A percentile compares a stretch with the other conserved stretches of the same genome.
Evolutionary conservation across 1,140 invertebrate genomes (phyloP).

Genomic region (Ceratosolen solmsi): DNA sequence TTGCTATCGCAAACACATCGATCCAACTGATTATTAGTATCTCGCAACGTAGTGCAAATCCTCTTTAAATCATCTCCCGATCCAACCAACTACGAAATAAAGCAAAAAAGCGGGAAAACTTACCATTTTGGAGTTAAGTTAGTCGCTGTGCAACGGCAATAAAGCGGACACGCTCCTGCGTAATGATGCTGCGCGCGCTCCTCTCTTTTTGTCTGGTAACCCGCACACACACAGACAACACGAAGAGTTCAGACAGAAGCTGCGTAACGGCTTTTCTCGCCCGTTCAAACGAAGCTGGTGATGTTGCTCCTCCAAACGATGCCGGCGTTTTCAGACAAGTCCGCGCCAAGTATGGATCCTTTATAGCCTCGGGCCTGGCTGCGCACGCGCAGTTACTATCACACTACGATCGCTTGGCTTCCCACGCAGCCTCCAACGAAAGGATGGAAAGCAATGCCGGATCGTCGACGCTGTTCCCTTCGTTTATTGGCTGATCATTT

Average conservation of each 20-base stretch:
- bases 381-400: constrained; percentile 17
- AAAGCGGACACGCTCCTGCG: too few relatives aligned
- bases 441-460: neutral
- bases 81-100: too few relatives aligned
- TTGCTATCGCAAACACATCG: too few relatives aligned
- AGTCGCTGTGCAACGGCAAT: neutral
- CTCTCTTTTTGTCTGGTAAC: too few relatives aligned
- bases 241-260: neutral
- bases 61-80: too few relatives aligned
- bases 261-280: constrained; percentile 22
- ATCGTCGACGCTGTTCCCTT: neutral
- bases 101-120: neutral
- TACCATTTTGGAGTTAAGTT: neutral
- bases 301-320: constrained; percentile 50
- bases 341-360: constrained; percentile 10
- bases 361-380: constrained; percentile 38
- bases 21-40: too few relatives aligned
- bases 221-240: too few relatives aligned
- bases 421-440: neutral
- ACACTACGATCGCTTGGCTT: neutral
- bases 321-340: constrained; percentile 36
- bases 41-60: too few relatives aligned
- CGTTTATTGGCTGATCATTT: neutral
- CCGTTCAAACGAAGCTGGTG: constrained; percentile 48
- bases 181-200: too few relatives aligned